Evolutionary conservation across 2,888 invertebrate genomes (phyloP).

Genomic region (Plagodis pulveraria): DNA sequence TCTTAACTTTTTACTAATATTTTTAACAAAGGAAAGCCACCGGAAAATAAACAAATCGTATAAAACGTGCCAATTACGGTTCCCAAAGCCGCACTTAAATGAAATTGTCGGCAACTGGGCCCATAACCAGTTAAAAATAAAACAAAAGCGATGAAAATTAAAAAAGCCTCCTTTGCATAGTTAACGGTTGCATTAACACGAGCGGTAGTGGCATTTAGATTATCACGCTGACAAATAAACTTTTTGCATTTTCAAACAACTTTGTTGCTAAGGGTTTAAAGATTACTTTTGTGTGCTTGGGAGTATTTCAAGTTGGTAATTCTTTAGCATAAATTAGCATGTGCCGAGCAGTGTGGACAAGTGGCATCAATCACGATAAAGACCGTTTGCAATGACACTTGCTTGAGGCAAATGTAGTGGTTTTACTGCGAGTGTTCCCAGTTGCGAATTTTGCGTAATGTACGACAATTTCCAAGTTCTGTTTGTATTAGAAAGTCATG

Average conservation of each 20-base stretch:
- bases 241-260: neutral
- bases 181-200: conserved; percentile 43
- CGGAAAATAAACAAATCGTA: conserved; percentile 4
- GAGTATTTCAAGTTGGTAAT: neutral
- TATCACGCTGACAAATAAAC: conserved; percentile 12
- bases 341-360: conserved; percentile 46
- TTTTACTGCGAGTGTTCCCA: conserved; percentile 18
- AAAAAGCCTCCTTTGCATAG: conserved; percentile 40
- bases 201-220: conserved; percentile 43
- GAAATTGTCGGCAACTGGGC: conserved; percentile 29
- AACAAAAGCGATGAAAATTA: conserved; percentile 40
- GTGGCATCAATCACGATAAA: conserved; percentile 54
- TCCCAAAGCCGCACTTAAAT: conserved; percentile 15
- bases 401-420: conserved; percentile 35
- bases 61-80: conserved; percentile 9
- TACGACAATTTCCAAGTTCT: conserved; percentile 25
- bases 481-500: conserved; percentile 7
- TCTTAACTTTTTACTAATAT: neutral
- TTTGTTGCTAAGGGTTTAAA: conserved; percentile 1
- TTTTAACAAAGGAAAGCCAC: neutral
- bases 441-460: conserved; percentile 35
- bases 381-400: conserved; percentile 50
- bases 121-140: conserved; percentile 39
- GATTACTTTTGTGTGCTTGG: conserved; percentile 10
- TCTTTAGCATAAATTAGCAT: conserved; percentile 50